These are phyloP conservation scores for Balanococcus diminutus DNA, from an alignment of 2,888 invertebrate species.

Conservation along the genomic window DNA sequence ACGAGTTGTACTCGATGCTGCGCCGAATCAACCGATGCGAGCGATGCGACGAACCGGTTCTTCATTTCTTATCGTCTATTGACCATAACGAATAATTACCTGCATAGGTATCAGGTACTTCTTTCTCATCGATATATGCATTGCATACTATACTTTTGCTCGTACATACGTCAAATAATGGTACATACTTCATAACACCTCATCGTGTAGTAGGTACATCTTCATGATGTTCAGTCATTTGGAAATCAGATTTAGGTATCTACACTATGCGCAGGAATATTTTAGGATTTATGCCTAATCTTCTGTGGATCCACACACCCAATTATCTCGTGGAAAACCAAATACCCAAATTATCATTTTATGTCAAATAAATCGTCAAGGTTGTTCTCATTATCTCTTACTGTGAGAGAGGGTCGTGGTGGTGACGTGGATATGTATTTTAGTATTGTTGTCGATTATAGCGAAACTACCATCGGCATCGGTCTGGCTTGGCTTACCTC, in stretches of 20 bases:
- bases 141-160: background rate
- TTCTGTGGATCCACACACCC: background rate
- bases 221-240: background rate
- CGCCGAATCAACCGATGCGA: background rate
- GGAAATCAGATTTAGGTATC: background rate
- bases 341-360: background rate
- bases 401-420: too few relatives aligned
- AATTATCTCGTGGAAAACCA: background rate
- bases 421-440: background rate
- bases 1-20: background rate
- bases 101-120: background rate
- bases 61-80: conserved; percentile 19
- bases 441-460: background rate
- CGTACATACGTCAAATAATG: background rate
- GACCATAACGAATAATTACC: conserved; percentile 11
- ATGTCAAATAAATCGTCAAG: background rate
- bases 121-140: background rate
- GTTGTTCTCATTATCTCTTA: conserved; percentile 15
- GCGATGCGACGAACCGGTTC: conserved; percentile 9
- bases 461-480: background rate
- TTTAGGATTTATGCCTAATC: background rate
- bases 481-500: background rate
- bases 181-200: background rate
- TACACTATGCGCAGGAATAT: background rate
- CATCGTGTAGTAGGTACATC: background rate